Conservation (phyloP, 2,113 vertebrate species). For the Ariopsis seemanni region DNA sequence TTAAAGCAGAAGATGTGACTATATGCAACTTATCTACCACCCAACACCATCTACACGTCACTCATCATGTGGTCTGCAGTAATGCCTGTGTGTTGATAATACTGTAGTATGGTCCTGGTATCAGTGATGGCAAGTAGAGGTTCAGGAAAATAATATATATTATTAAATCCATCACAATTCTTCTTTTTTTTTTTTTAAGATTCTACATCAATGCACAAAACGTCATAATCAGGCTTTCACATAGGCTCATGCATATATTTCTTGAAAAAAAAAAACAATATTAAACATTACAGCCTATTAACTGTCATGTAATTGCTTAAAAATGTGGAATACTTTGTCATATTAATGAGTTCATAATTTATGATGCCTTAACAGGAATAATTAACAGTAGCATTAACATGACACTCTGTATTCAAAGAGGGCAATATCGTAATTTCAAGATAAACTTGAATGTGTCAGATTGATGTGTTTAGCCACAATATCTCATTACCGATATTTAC, state of each 20-base stretch:
- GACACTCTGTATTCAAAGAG: neutral
- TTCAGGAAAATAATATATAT: neutral
- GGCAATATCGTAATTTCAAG: neutral
- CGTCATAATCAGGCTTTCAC: neutral
- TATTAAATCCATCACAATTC: neutral
- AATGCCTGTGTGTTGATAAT: neutral
- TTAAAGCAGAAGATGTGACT: neutral
- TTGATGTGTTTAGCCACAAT: neutral
- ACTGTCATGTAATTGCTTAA: neutral
- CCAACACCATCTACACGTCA: neutral
- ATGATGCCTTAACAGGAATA: neutral
- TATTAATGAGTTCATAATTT: neutral
- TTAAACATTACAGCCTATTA: neutral
- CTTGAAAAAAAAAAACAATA: neutral
- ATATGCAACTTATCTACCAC: neutral
- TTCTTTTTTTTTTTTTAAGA: neutral
- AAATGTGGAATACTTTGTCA: neutral
- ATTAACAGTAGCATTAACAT: neutral
- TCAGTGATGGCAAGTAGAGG: neutral
- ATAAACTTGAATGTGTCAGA: neutral
- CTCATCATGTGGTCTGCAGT: neutral
- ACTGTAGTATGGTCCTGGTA: neutral
- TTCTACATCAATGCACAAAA: neutral
- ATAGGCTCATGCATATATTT: neutral
- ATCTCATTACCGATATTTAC: neutral